These are phyloP conservation scores for Erpobdella octoculata DNA, from an alignment of 2,888 invertebrate genomes.

Conservation along the genomic window DNA sequence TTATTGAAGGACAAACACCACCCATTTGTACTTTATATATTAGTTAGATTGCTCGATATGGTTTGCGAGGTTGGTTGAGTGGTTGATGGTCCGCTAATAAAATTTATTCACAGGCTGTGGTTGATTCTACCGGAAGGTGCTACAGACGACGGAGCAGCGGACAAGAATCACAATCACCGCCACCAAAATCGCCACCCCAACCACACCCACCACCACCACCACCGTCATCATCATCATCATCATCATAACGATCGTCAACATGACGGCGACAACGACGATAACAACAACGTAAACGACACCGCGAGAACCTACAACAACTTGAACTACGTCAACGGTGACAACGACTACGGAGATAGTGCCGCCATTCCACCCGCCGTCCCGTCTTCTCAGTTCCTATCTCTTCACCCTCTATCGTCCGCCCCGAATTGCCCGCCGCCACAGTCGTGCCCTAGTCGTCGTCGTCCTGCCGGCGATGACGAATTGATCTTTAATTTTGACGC, in stretches of 20 bases:
- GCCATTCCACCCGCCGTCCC: background rate
- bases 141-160: background rate
- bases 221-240: conserved; percentile 18
- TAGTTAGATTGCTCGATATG: no score
- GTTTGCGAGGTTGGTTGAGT: no score
- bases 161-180: conserved; percentile 54
- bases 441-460: no score
- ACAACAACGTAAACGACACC: conserved; percentile 16
- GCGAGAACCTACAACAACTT: conserved; percentile 30
- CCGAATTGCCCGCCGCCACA: no score
- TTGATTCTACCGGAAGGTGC: background rate
- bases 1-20: no score
- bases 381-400: background rate
- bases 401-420: background rate
- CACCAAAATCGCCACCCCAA: conserved; percentile 40
- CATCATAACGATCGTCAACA: conserved; percentile 28
- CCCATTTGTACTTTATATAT: no score
- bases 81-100: background rate
- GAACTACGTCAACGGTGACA: background rate
- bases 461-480: no score
- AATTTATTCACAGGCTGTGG: background rate
- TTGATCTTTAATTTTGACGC: background rate
- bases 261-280: background rate
- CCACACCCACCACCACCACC: conserved; percentile 2
- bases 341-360: background rate